These are phyloP conservation scores for Leptopilina clavipes DNA, from an alignment of 1,140 invertebrate genomes.

Conservation along the genomic window DNA sequence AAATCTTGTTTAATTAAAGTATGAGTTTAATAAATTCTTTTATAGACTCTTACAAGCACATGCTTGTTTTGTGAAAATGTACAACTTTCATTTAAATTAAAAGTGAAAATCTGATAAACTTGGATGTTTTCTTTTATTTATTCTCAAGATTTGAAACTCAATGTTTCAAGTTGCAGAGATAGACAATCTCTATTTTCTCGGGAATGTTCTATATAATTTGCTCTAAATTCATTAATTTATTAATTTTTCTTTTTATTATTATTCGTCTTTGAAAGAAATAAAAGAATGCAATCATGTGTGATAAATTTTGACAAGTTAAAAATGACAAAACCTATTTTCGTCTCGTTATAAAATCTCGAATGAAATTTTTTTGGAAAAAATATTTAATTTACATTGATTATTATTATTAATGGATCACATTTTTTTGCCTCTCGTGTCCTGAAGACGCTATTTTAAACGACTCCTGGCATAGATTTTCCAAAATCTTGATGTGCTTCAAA, in stretches of 20 bases:
- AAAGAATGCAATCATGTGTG: too few relatives aligned
- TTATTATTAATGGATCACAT: slow-evolving; percentile 20
- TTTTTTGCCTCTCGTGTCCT: neutral
- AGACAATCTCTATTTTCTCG: slow-evolving; percentile 1
- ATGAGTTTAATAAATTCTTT: too few relatives aligned
- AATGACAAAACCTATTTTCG: too few relatives aligned
- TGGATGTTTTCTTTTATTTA: neutral
- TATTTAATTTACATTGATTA: neutral
- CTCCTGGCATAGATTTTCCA: slow-evolving; percentile 13
- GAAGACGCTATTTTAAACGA: neutral
- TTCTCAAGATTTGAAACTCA: neutral
- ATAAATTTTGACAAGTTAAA: too few relatives aligned
- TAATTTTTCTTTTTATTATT: too few relatives aligned
- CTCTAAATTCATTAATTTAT: too few relatives aligned
- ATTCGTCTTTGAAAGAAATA: too few relatives aligned
- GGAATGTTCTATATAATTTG: neutral
- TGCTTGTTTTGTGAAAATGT: neutral
- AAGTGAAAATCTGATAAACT: neutral
- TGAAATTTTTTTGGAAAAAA: neutral
- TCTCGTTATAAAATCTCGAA: neutral
- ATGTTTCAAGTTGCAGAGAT: neutral
- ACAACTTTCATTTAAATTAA: neutral
- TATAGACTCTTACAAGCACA: too few relatives aligned
- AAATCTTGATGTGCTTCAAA: neutral
- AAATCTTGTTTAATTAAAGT: too few relatives aligned